Evolutionary conservation across 1,140 invertebrate genomes (phyloP).

Genomic region (Paraescarpia echinospica): DNA sequence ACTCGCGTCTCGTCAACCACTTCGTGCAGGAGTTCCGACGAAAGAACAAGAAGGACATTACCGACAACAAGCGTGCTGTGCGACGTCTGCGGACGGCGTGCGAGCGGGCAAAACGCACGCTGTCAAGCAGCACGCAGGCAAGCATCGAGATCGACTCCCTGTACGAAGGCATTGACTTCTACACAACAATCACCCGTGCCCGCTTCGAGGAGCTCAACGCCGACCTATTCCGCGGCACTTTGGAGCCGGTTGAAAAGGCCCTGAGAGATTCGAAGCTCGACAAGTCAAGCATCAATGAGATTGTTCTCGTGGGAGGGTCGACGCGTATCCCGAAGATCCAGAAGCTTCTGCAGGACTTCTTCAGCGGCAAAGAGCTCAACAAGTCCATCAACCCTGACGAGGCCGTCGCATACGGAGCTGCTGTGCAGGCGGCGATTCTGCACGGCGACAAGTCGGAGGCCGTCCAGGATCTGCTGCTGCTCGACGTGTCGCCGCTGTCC

Average conservation of each 20-base stretch:
- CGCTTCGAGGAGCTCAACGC: slow-evolving; percentile 71
- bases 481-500: slow-evolving; percentile 56
- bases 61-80: slow-evolving; percentile 85
- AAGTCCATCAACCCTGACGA: slow-evolving; percentile 56
- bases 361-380: slow-evolving; percentile 56
- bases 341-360: slow-evolving; percentile 63
- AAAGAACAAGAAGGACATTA: slow-evolving; percentile 94
- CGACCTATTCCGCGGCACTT: slow-evolving; percentile 83
- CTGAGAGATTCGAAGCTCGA: slow-evolving; percentile 92
- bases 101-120: slow-evolving; percentile 91
- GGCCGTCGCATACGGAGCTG: slow-evolving; percentile 66
- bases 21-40: slow-evolving; percentile 96
- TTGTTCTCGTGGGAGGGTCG: slow-evolving; percentile 95
- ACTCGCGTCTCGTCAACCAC: slow-evolving; percentile 94
- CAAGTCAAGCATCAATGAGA: slow-evolving; percentile 88
- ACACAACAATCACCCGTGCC: slow-evolving; percentile 91
- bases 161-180: slow-evolving; percentile 94
- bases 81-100: slow-evolving; percentile 89
- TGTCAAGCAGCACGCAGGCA: slow-evolving; percentile 92
- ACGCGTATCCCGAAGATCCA: slow-evolving; percentile 98
- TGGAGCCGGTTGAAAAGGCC: slow-evolving; percentile 94
- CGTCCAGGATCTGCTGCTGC: slow-evolving; percentile 52
- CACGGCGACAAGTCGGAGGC: slow-evolving; percentile 46
- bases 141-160: slow-evolving; percentile 77
- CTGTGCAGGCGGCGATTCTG: slow-evolving; percentile 61